Evolutionary conservation across 2,797 vertebrate genomes (phyloP).

Genomic region (Simalia tracyae): DNA sequence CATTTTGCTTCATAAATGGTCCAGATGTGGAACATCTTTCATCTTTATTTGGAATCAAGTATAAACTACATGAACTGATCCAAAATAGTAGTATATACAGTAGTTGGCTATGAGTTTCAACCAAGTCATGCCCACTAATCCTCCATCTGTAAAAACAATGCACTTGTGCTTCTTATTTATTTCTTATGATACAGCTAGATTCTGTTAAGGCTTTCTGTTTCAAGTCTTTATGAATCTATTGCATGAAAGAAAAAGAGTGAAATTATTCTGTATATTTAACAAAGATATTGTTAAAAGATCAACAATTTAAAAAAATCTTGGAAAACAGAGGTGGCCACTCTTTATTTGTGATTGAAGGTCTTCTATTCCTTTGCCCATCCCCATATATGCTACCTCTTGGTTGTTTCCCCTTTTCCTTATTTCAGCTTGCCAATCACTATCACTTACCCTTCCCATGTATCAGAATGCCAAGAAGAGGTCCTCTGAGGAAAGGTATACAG

Average conservation of each 20-base stretch:
- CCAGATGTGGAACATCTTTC: neutral
- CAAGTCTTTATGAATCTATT: neutral
- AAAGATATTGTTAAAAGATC: neutral
- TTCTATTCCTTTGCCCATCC: too few species aligned
- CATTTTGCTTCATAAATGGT: neutral
- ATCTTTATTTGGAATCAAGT: neutral
- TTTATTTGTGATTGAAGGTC: too few species aligned
- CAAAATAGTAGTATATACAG: neutral
- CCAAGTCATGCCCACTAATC: neutral
- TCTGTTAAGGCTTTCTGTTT: neutral
- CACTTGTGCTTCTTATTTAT: neutral
- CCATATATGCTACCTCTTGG: too few species aligned
- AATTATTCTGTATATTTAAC: neutral
- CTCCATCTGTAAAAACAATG: neutral
- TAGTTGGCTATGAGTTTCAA: neutral
- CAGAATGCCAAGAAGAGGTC: too few species aligned
- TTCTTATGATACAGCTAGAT: neutral
- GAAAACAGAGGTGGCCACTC: too few species aligned
- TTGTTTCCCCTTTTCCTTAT: too few species aligned
- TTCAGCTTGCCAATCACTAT: too few species aligned
- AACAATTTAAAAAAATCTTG: neutral
- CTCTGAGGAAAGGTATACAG: too few species aligned
- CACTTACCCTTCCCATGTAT: too few species aligned
- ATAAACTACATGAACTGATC: neutral
- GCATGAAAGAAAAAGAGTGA: neutral